Evolutionary conservation across 2,113 vertebrate genomes (phyloP), one percentile per base, ranked within the genome.

Genomic region (Grallaria varia): DNA sequence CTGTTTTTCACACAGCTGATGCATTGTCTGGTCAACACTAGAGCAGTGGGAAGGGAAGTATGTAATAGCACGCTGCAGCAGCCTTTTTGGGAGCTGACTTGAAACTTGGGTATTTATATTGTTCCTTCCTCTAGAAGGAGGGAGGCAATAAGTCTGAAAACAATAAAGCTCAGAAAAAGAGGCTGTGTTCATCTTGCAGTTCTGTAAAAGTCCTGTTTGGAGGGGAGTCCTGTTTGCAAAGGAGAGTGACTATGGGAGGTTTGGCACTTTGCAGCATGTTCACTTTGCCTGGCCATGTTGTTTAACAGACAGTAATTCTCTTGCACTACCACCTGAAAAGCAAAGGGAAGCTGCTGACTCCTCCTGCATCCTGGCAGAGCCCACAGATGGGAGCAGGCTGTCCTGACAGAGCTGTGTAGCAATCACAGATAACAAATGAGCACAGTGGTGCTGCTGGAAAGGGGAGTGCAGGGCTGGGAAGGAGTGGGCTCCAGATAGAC

Each of bases 361-460:
- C 3, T 4, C 3, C 8, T 88, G 68, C 44, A 3, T 1, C 2
- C 40, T 73, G 78, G 60, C 72, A 83, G 87, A 68, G 69, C 28
- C 35, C 64, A 2, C 39, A 39, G 58, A 33, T 30, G 71, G 80
- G 79, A 89, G 68, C 40, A 69, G 50, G 63, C 84, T 83, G 64
- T 52, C 88, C 50, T 1, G 3, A 17, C 68, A 80, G 83, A 62
- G 72, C 84, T 75, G 35, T 89, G 79, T 30, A 91, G 82, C 91
- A 79, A 42, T 96, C 79, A 39, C 87, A 86, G 86, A 80, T 90
- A 91, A 96, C 78, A 90, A 84, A 74, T 47, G n/a, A 78, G 75
- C 3, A 14, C 50, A 9, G 74, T 23, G 72, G 53, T 60, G 90
- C 63, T 87, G 60, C 27, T 91, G 82, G 93, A 95, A 92, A 59